Percentiles rank a stretch among this genome's conserved stretches.
phyloP scores from a whole-genome alignment of 2,888 invertebrate genomes.

The Eupeodes latifasciatus region DNA sequence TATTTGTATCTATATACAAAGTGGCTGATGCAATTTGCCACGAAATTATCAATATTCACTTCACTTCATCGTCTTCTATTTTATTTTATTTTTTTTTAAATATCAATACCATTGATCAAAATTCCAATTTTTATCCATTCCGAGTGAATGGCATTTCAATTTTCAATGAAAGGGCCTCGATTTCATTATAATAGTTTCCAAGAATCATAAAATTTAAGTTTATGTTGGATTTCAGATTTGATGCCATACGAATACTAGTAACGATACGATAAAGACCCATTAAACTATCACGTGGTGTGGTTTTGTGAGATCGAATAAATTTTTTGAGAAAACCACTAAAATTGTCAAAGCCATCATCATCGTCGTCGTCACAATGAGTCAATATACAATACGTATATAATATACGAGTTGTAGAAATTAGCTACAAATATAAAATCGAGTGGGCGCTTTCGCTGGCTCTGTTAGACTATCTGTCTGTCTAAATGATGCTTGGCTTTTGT shows the following conservation, averaged over 20 bases:
- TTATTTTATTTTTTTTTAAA: not conserved
- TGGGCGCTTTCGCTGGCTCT: constrained; percentile 45
- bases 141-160: constrained; percentile 49
- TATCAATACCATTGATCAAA: not conserved
- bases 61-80: not conserved
- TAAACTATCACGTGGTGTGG: constrained; percentile 21
- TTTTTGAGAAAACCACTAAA: constrained; percentile 44
- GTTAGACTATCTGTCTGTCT: constrained; percentile 44
- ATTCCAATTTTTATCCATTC: constrained; percentile 45
- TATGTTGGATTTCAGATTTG: not conserved
- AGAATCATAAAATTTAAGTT: constrained; percentile 13
- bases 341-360: constrained; percentile 20
- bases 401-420: constrained; percentile 3
- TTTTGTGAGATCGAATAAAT: constrained; percentile 19
- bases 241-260: not conserved
- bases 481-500: not conserved
- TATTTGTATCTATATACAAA: constrained; percentile 12
- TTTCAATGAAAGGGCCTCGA: constrained; percentile 60
- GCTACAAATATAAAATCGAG: not conserved
- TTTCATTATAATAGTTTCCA: constrained; percentile 32
- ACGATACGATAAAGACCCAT: constrained; percentile 5
- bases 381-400: not conserved
- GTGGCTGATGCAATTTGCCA: constrained; percentile 70
- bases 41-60: constrained; percentile 51
- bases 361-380: constrained; percentile 17